Conservation (phyloP, 2,113 vertebrate genomes). For the Otus sunia region DNA sequence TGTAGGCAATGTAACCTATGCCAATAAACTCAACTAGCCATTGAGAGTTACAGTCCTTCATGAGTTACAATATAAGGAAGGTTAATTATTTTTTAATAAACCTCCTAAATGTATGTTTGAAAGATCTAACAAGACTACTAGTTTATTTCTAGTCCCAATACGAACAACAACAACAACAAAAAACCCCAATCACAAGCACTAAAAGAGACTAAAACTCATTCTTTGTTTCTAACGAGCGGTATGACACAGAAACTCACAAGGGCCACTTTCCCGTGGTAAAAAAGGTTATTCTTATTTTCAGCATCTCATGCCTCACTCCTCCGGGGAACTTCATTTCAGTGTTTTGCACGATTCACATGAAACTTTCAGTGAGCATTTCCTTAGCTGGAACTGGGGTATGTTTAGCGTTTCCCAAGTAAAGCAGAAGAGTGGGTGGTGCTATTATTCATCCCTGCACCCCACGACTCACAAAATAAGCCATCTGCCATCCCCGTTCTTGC, state of each 20-base stretch:
- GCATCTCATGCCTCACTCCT: not conserved
- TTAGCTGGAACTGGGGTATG: conserved; percentile 40
- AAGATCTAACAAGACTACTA: not conserved
- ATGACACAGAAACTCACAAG: not conserved
- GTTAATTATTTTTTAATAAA: not conserved
- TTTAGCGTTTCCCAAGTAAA: conserved; percentile 56
- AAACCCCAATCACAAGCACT: not conserved
- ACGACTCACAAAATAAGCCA: conserved; percentile 72
- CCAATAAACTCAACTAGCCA: not conserved
- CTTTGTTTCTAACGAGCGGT: not conserved
- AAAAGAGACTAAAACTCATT: not conserved
- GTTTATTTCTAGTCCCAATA: not conserved
- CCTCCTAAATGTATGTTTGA: not conserved
- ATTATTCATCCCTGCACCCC: conserved; percentile 76
- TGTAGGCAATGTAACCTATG: not conserved
- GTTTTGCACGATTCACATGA: not conserved
- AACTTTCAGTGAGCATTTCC: conserved; percentile 64
- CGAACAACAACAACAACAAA: not conserved
- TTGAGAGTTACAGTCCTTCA: not conserved
- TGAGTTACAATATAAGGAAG: not conserved
- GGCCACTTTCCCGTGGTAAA: not conserved
- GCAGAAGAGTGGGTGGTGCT: conserved; percentile 65
- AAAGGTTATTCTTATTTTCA: not conserved
- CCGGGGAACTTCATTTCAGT: not conserved
- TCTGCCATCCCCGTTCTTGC: conserved; percentile 71